Evolutionary conservation across 2,113 vertebrate species (phyloP), one percentile per base, ranked within the genome.

Genomic region (Phylloscopus trochiloides): DNA sequence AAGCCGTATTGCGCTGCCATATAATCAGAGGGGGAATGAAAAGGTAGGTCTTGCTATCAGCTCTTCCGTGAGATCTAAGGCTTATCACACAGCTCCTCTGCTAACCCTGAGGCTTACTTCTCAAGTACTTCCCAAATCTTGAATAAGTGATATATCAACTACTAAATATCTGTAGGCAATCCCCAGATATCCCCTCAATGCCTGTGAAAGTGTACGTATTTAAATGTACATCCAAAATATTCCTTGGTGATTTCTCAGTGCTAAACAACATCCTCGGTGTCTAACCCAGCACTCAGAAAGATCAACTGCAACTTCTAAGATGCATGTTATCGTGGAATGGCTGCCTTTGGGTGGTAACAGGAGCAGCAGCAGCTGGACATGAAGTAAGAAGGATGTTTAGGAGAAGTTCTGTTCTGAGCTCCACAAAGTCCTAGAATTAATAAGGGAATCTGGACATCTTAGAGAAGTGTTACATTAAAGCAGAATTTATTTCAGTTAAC

Each of bases 71-170:
- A 96, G 94, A 97, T 90, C 93, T 84, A 40, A 94, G 78, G 90
- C 85, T 96, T 90, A 92, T 90, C 95, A 94, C 7, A 13, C 57
- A 43, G 78, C 74, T 96, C 74, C 67, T 95, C 72, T 77, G 88
- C 86, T 90, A 96, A 95, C 94, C 92, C 90, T 5, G 67, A 92
- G 93, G 94, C 95, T 96, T 94, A 94, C 78, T 65, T 62, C 82
- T 96, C 87, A 86, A 91, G 88, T 54, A 83, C 72, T 81, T 93
- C 55, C 82, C 67, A 88, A 86, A 79, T 93, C 85, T 55, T 88
- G 82, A 94, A 43, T 83, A 96, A 92, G 85, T 45, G 92, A 94
- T 86, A 10, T 62, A 94, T 90, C 92, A 96, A 95, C 94, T 88
- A 95, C 83, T 92, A 94, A 94, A 71, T 81, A 96, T 90, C 93